A percentile compares a stretch with the other conserved stretches of the same genome.
These are phyloP conservation scores for Carabus problematicus DNA, from an alignment of 2,888 invertebrate genomes.

Conservation along the genomic window DNA sequence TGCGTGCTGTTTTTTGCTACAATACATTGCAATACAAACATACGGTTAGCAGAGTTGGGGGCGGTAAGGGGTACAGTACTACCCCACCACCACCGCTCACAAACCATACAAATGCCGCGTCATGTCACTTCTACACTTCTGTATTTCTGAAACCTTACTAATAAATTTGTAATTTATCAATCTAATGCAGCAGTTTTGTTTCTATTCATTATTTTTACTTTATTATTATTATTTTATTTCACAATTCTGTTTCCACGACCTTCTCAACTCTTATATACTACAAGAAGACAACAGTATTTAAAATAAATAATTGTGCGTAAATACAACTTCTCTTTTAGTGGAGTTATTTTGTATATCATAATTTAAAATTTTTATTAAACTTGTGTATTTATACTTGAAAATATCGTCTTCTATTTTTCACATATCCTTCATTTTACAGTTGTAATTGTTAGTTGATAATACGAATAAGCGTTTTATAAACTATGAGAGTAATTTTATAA, in stretches of 20 bases:
- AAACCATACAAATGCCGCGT: slow-evolving; percentile 19
- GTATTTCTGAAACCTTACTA: slow-evolving; percentile 42
- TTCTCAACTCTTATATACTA: background rate
- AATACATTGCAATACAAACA: too few relatives aligned
- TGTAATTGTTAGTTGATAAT: too few relatives aligned
- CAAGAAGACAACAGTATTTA: slow-evolving; percentile 38
- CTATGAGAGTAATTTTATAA: too few relatives aligned
- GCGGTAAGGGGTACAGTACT: too few relatives aligned
- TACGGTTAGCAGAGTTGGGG: too few relatives aligned
- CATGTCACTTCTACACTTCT: slow-evolving; percentile 40
- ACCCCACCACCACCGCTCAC: too few relatives aligned
- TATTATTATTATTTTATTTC: background rate
- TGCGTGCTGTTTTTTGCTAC: too few relatives aligned
- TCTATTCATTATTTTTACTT: slow-evolving; percentile 15
- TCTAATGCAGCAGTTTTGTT: slow-evolving; percentile 31
- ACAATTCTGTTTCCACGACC: slow-evolving; percentile 3
- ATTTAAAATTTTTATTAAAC: slow-evolving; percentile 43
- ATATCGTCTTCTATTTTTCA: background rate
- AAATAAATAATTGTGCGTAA: slow-evolving; percentile 24
- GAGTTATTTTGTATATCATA: slow-evolving; percentile 42
- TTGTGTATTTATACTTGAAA: slow-evolving; percentile 42
- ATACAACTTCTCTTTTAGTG: slow-evolving; percentile 18
- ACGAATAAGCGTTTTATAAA: too few relatives aligned
- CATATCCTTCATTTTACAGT: background rate
- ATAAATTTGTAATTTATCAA: slow-evolving; percentile 43